Conservation (phyloP, 2,113 vertebrate species). For the Archilochus colubris region DNA sequence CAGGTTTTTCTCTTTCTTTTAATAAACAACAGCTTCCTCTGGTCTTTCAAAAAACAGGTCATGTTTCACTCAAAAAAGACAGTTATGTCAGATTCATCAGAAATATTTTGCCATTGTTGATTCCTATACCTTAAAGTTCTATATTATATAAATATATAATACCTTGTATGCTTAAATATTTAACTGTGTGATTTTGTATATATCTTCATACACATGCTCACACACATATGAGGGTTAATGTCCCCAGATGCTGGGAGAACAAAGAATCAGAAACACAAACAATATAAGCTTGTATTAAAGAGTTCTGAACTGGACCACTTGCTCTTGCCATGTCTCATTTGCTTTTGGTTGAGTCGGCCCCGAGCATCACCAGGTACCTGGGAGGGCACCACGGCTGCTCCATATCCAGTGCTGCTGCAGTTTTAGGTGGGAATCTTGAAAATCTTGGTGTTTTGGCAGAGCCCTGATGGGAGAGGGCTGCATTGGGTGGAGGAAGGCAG, state of each 20-base stretch:
- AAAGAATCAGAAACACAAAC: slow-evolving; percentile 68
- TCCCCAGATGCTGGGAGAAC: slow-evolving; percentile 61
- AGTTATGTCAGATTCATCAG: slow-evolving; percentile 77
- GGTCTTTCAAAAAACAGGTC: slow-evolving; percentile 79
- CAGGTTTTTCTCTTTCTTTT: slow-evolving; percentile 66
- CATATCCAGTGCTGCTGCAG: neutral
- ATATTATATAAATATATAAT: slow-evolving; percentile 88
- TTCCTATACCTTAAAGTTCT: slow-evolving; percentile 84
- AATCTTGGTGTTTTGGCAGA: fast-evolving
- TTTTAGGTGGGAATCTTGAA: neutral
- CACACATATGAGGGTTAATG: slow-evolving; percentile 59
- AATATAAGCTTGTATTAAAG: slow-evolving; percentile 75
- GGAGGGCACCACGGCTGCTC: neutral
- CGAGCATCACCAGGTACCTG: fast-evolving
- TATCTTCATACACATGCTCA: slow-evolving; percentile 62
- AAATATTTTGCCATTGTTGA: slow-evolving; percentile 86
- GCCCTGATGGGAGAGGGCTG: neutral
- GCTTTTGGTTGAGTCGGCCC: neutral
- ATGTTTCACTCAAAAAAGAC: slow-evolving; percentile 68
- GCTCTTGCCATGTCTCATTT: slow-evolving; percentile 53
- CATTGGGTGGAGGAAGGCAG: neutral
- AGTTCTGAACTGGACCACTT: slow-evolving; percentile 68
- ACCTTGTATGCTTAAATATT: slow-evolving; percentile 82
- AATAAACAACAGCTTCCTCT: slow-evolving; percentile 62
- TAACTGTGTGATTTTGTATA: slow-evolving; percentile 77